Evolutionary conservation across 2,888 invertebrate species (phyloP), one percentile per base, ranked within the genome.

Genomic region (Muschampia plurimacula): DNA sequence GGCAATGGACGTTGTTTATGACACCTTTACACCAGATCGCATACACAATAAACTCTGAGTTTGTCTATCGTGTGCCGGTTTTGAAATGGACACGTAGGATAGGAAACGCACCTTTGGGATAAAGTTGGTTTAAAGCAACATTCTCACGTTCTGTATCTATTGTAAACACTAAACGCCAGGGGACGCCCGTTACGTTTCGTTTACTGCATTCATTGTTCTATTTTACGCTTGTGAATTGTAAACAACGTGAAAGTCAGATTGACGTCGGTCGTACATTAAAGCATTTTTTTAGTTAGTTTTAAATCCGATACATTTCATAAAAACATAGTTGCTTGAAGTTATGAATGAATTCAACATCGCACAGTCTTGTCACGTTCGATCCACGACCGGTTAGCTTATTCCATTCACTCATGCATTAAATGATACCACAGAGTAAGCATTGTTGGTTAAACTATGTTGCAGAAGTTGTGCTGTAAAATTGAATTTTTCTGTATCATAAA

Each of bases 61-160:
- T 84, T 77, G 85, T 84, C 82, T 82, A 86, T 84, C 84, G 83
- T 84, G 81, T 83, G 84, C 83, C 83, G 80, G 81, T 86, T 84
- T 91, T 90, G 88, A 90, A 82, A 79, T 76, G 76, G 81, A 86
- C 92, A 91, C 92, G 92, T 22, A 22, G 22, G 22, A 22, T 92
- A 91, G 88, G 81, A 77, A 76, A 78, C 82, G 80, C 77, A 82
- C 81, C 80, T 82, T 81, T 82, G 82, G 86, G 88, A 88, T 88
- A 86, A 85, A 86, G 87, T 86, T 85, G 82, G 83, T 85, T 85
- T 85, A 85, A 85, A 88, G 86, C 87, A 83, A 89, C 86, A 88
- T 92, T 93, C 93, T 93, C 93, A 93, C 93, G 93, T 92, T 88
- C 86, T 82, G 83, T 84, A 81, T 84, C 86, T 83, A 89, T 91